Conservation (phyloP, 2,797 vertebrate species). For the Karalla daura region DNA sequence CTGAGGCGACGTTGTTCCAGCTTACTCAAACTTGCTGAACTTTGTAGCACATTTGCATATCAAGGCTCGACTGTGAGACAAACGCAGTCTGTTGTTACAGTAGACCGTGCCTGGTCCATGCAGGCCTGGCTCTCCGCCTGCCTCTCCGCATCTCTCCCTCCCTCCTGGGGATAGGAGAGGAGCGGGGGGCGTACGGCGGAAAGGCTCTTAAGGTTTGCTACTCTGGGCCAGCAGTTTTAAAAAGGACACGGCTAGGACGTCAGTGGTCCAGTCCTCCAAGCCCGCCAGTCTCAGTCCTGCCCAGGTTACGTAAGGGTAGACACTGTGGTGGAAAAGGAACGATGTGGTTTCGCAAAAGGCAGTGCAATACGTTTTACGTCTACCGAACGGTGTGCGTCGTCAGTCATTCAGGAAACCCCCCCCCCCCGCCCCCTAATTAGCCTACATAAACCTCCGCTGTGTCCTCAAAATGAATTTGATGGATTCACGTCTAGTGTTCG, state of each 20-base stretch:
- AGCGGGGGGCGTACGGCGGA: slow-evolving; percentile 30
- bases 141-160: slow-evolving; percentile 8
- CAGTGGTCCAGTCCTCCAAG: slow-evolving; percentile 29
- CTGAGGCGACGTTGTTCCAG: slow-evolving; percentile 19
- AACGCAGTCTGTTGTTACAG: slow-evolving; percentile 24
- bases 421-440: slow-evolving; percentile 1
- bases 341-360: slow-evolving; percentile 36
- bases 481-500: slow-evolving; percentile 20
- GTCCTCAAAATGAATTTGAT: slow-evolving; percentile 20
- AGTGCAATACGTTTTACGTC: slow-evolving; percentile 39
- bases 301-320: slow-evolving; percentile 25
- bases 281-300: slow-evolving; percentile 8
- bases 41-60: slow-evolving; percentile 30
- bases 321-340: slow-evolving; percentile 41
- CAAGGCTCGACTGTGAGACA: slow-evolving; percentile 34
- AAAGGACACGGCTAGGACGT: slow-evolving; percentile 37
- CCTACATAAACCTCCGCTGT: slow-evolving; percentile 12
- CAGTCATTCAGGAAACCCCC: slow-evolving; percentile 9
- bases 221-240: slow-evolving; percentile 6
- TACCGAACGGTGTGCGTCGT: slow-evolving; percentile 9
- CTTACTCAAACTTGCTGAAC: slow-evolving; percentile 12
- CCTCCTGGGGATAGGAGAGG: slow-evolving; percentile 30
- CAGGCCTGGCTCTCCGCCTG: slow-evolving; percentile 26
- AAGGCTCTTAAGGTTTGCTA: slow-evolving; percentile 47
- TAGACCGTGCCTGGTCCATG: slow-evolving; percentile 25